Evolutionary conservation across 1,140 invertebrate species (phyloP).

Genomic region (Drosophila varians): DNA sequence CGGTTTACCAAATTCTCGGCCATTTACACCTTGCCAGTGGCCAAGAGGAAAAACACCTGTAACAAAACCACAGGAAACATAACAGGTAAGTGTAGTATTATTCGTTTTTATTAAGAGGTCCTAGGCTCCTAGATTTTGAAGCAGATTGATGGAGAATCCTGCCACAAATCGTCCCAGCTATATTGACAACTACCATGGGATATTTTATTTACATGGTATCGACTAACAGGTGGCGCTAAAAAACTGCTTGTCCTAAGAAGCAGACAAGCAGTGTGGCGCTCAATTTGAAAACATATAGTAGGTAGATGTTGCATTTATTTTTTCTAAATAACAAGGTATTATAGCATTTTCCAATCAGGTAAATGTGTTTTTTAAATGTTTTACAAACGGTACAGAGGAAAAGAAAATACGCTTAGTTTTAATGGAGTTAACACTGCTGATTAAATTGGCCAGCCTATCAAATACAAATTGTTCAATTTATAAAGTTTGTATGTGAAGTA

Average conservation of each 20-base stretch:
- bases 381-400: no score
- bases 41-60: slow-evolving; percentile 66
- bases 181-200: no score
- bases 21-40: slow-evolving; percentile 77
- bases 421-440: no score
- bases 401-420: no score
- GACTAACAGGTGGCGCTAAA: neutral
- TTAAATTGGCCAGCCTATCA: neutral
- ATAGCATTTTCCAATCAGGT: no score
- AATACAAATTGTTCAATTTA: neutral
- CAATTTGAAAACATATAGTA: neutral
- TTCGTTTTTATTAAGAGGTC: no score
- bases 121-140: no score
- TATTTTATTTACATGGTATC: neutral
- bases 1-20: slow-evolving; percentile 75
- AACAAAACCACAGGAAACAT: slow-evolving; percentile 68
- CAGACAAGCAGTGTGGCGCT: neutral
- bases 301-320: no score
- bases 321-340: no score
- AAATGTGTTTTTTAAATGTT: no score
- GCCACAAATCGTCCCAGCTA: no score
- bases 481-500: neutral
- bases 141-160: no score
- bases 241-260: neutral
- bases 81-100: slow-evolving; percentile 54